A percentile compares a stretch with the other conserved stretches of the same genome.
phyloP scores from a whole-genome alignment of 2,888 invertebrate genomes.

The Diarsia mendica region DNA sequence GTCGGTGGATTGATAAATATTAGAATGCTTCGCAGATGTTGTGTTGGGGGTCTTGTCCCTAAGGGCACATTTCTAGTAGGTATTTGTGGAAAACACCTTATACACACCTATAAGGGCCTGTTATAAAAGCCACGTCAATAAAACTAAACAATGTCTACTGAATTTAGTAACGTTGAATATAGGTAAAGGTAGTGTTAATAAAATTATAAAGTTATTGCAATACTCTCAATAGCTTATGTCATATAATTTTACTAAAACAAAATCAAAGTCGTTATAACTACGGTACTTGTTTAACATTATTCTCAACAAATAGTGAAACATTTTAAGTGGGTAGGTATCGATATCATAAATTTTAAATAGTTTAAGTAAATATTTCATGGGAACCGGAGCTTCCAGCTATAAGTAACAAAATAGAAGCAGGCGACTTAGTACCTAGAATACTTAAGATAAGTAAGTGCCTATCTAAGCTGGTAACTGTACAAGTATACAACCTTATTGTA shows the following conservation, averaged over 20 bases:
- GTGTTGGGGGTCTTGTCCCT: not conserved
- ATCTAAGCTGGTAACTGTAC: conserved; percentile 10
- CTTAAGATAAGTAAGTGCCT: not conserved
- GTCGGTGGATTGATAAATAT: conserved; percentile 32
- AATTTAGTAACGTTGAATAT: not conserved
- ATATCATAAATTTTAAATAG: not conserved
- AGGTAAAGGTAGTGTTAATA: not conserved
- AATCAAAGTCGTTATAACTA: not conserved
- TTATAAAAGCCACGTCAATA: not conserved
- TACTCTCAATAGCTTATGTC: not conserved
- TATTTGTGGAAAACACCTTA: not conserved
- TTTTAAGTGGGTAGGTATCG: not conserved
- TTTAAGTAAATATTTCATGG: conserved; percentile 1
- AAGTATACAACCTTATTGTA: conserved; percentile 8
- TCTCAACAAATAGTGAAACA: not conserved
- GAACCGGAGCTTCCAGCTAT: not conserved
- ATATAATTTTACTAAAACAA: not conserved
- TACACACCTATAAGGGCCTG: not conserved
- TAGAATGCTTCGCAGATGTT: conserved; percentile 35
- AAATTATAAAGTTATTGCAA: not conserved
- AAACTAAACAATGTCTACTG: not conserved
- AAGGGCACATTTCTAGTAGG: not conserved
- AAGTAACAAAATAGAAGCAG: not conserved
- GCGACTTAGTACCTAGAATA: not conserved
- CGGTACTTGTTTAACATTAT: not conserved